phyloP scores from a whole-genome alignment of 1,140 invertebrate genomes.

The Cotesia typhae region DNA sequence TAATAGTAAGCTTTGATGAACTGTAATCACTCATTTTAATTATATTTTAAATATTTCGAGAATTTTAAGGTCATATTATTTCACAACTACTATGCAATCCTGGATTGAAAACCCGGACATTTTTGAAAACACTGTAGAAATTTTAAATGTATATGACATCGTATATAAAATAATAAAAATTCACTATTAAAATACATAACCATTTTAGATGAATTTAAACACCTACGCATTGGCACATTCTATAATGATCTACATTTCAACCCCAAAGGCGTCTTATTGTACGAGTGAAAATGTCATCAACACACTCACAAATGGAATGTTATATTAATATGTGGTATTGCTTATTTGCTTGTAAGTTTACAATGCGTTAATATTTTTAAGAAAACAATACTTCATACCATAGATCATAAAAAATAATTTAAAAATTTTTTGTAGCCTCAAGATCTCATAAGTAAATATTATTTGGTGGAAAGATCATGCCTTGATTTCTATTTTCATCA shows the following conservation, averaged over 20 bases:
- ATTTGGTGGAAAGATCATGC: conserved; percentile 41
- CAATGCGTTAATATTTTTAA: not conserved
- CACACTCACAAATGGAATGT: conserved; percentile 16
- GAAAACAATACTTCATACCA: not conserved
- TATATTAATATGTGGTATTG: conserved; percentile 26
- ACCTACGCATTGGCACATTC: conserved; percentile 59
- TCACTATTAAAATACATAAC: conserved; percentile 24
- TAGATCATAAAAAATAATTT: not conserved
- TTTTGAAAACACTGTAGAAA: conserved; percentile 17
- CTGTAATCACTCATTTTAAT: conserved; percentile 6
- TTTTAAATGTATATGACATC: not conserved
- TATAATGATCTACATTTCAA: conserved; percentile 47
- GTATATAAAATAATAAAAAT: conserved; percentile 6
- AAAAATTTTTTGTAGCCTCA: conserved; percentile 27
- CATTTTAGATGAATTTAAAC: conserved; percentile 47
- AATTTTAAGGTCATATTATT: not conserved
- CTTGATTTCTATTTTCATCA: conserved; percentile 48
- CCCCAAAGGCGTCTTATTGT: conserved; percentile 44
- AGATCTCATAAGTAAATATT: conserved; percentile 15
- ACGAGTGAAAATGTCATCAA: conserved; percentile 37
- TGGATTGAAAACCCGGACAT: not conserved
- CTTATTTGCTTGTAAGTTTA: not conserved
- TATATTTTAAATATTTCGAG: no score
- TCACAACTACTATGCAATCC: not conserved
- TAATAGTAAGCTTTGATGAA: not conserved